A percentile compares a stretch with the other conserved stretches of the same genome.
phyloP scores from a whole-genome alignment of 2,888 invertebrate species.

The Mesorhabditis sp. region DNA sequence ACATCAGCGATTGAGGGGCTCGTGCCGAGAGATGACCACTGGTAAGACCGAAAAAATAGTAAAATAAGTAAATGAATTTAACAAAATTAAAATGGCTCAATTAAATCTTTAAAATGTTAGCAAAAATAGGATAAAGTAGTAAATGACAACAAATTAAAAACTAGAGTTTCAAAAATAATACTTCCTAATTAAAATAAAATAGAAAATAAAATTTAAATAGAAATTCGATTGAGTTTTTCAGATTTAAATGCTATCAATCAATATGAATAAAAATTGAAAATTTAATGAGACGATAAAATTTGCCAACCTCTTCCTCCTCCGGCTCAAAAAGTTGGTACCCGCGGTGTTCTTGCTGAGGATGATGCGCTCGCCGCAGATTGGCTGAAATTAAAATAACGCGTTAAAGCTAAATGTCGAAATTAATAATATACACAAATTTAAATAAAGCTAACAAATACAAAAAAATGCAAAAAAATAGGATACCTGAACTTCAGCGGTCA shows the following conservation, averaged over 20 bases:
- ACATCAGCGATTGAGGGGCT: background rate
- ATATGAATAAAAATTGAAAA: too few species aligned
- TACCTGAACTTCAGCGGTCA: constrained; percentile 1
- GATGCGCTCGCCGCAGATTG: background rate
- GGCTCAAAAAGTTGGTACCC: background rate
- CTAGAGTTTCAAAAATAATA: too few species aligned
- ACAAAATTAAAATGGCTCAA: too few species aligned
- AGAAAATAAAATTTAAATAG: too few species aligned
- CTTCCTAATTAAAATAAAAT: too few species aligned
- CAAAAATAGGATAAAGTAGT: too few species aligned
- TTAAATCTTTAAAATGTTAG: too few species aligned
- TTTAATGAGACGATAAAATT: too few species aligned
- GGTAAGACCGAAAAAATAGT: background rate
- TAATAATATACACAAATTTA: background rate
- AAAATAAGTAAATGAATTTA: background rate
- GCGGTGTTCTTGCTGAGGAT: background rate
- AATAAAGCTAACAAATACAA: background rate
- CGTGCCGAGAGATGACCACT: background rate
- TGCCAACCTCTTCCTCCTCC: background rate
- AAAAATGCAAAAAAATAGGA: too few species aligned
- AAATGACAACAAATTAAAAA: too few species aligned
- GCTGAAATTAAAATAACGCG: background rate
- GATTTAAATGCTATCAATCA: too few species aligned
- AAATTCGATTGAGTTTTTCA: background rate
- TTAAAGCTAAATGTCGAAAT: background rate